Base-by-base conservation (phyloP, 2,888 invertebrate species). In the Oscheius sp. region DNA sequence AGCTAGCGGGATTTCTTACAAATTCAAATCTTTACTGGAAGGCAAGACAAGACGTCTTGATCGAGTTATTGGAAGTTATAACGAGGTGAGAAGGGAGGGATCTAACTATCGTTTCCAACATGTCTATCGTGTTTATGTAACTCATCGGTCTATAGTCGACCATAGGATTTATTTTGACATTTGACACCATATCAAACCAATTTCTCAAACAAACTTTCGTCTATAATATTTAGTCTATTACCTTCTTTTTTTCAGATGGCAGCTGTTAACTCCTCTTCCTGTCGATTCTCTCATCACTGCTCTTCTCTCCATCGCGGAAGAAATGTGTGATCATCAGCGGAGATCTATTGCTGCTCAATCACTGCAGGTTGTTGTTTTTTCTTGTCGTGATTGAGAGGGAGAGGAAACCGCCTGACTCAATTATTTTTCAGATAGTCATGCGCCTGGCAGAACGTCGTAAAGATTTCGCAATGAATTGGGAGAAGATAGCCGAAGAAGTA, bases 321-420 rank as follows among this genome's bases (percentile, higher is more conserved):
- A 71, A n/a, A 44, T 76, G 51, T 54, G 63, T 22, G 47, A 50
- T 2, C 64, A 70, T n/a, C 72, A 73, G 41, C 68, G 64, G 49
- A 70, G 57, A 30, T 72, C 75, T 6, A 71, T 76, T 6, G 73
- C 75, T 14, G 67, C 70, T 14, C 70, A 76, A 50, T 68, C 70
- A 6, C 51, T 76, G 1, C 68, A 70, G 44, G 71, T 76, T 17
- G 22, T 4, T 57, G 24, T 12, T 30, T 22, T 14, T 9, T 28
- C 5, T 8, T n/a, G 26, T 17, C 9, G n/a, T 30, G 17, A 6
- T 54, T n/a, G n/a, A n/a, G n/a, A n/a, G n/a, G n/a, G n/a, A n/a
- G n/a, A n/a, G n/a, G n/a, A n/a, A n/a, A 6, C 28, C n/a, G n/a
- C n/a, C 24, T 50, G 28, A 24, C 24, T 24, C 8, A 26, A 2